These are phyloP conservation scores for Elmis aenea DNA, from an alignment of 2,888 invertebrate species.

Conservation along the genomic window DNA sequence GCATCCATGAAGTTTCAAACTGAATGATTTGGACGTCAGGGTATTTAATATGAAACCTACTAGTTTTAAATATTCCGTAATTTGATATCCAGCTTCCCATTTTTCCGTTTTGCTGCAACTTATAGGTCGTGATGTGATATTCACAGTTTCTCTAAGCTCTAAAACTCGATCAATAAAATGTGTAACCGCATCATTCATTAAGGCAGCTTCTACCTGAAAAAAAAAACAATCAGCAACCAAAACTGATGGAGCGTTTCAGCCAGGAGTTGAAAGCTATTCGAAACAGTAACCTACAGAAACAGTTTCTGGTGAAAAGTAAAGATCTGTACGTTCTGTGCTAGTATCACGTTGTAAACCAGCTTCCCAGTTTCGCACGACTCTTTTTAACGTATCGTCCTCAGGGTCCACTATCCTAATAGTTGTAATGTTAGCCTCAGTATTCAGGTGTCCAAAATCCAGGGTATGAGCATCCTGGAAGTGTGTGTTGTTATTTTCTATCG, in stretches of 20 bases:
- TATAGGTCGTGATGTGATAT: conserved; percentile 23
- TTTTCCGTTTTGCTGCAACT: conserved; percentile 38
- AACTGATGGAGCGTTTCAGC: too few species aligned
- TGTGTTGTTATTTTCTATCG: too few species aligned
- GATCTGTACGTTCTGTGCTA: not conserved
- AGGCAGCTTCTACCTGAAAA: conserved; percentile 59
- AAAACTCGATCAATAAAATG: conserved; percentile 55
- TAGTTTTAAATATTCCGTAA: conserved; percentile 62
- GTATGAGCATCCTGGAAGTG: conserved; percentile 60
- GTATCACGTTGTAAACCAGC: conserved; percentile 15
- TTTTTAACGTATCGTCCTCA: conserved; percentile 49
- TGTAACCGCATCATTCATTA: conserved; percentile 65
- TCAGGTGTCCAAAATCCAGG: conserved; percentile 54
- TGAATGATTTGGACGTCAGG: too few species aligned
- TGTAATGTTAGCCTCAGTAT: conserved; percentile 62
- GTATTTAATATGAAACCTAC: conserved; percentile 41
- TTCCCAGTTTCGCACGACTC: conserved; percentile 47
- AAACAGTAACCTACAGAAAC: too few species aligned
- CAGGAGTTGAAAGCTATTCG: too few species aligned
- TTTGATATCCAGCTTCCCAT: conserved; percentile 56
- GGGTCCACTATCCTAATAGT: conserved; percentile 61
- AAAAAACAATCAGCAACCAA: not conserved
- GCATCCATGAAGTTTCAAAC: too few species aligned
- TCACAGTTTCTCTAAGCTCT: conserved; percentile 21
- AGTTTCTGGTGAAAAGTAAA: too few species aligned